A percentile compares a stretch with the other conserved stretches of the same genome.
Conservation (phyloP, 2,888 invertebrate genomes). For the Acronicta alni region DNA sequence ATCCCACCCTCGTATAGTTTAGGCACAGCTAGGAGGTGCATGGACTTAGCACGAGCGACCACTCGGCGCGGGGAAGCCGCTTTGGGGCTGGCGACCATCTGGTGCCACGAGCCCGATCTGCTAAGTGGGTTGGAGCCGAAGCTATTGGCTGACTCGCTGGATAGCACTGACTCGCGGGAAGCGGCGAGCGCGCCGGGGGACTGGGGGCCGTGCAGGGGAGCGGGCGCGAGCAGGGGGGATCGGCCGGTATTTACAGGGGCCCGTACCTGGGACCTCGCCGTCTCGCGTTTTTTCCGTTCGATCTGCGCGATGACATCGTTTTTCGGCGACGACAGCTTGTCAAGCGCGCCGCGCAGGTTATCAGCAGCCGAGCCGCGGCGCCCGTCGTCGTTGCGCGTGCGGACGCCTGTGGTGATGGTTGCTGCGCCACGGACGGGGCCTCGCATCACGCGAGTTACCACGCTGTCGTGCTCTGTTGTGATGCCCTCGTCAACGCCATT, state of each 20-base stretch:
- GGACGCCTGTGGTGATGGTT: slow-evolving; percentile 90
- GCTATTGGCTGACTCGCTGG: slow-evolving; percentile 74
- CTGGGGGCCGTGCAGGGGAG: slow-evolving; percentile 69
- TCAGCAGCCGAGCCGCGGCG: slow-evolving; percentile 70
- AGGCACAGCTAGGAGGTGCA: slow-evolving; percentile 92
- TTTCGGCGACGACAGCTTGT: slow-evolving; percentile 81
- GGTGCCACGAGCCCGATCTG: slow-evolving; percentile 95
- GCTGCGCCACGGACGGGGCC: slow-evolving; percentile 93
- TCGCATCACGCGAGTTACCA: slow-evolving; percentile 92
- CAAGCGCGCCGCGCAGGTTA: slow-evolving; percentile 88
- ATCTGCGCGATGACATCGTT: slow-evolving; percentile 71
- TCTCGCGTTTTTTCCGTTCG: slow-evolving; percentile 69
- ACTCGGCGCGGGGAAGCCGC: slow-evolving; percentile 80
- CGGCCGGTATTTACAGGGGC: slow-evolving; percentile 70
- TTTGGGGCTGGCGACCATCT: slow-evolving; percentile 87
- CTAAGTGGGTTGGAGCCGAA: slow-evolving; percentile 69
- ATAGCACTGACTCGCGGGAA: slow-evolving; percentile 77
- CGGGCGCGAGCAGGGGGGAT: slow-evolving; percentile 69
- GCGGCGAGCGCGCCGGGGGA: slow-evolving; percentile 69
- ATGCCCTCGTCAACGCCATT: slow-evolving; percentile 73
- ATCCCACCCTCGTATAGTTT: slow-evolving; percentile 95
- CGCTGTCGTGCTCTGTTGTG: slow-evolving; percentile 90
- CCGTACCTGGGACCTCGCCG: slow-evolving; percentile 74
- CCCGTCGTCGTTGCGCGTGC: slow-evolving; percentile 84
- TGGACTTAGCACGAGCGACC: slow-evolving; percentile 91